Conservation (phyloP, 2,113 vertebrate species). For the Limanda limanda region DNA sequence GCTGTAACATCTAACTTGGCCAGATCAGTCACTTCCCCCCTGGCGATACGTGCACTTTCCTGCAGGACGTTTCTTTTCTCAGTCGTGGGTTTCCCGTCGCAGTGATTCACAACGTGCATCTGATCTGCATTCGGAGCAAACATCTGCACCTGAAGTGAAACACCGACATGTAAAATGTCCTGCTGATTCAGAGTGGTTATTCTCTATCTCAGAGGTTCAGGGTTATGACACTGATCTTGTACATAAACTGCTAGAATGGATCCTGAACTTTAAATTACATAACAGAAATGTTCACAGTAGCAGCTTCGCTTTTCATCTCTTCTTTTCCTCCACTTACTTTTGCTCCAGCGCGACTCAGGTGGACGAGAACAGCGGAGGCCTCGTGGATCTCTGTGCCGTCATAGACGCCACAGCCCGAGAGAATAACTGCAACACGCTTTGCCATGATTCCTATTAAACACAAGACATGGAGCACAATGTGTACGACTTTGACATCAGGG, state of each 20-base stretch:
- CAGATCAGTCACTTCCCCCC: constrained; percentile 89
- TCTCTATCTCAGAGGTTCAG: too few species aligned
- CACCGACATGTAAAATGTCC: not conserved
- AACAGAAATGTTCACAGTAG: too few species aligned
- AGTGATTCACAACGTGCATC: constrained; percentile 95
- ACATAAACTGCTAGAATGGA: too few species aligned
- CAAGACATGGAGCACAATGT: not conserved
- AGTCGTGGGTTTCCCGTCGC: constrained; percentile 87
- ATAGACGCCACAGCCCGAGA: constrained; percentile 88
- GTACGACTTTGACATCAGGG: not conserved
- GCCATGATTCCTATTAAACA: constrained; percentile 77
- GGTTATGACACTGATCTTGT: too few species aligned
- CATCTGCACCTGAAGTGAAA: constrained; percentile 85
- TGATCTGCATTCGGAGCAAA: constrained; percentile 91
- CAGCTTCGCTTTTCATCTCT: not conserved
- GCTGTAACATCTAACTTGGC: constrained; percentile 80
- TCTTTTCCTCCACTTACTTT: constrained; percentile 79
- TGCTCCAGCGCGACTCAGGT: constrained; percentile 88
- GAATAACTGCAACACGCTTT: constrained; percentile 86
- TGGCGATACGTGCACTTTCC: constrained; percentile 94
- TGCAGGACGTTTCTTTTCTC: constrained; percentile 91
- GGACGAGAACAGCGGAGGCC: constrained; percentile 87
- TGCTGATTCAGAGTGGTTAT: not conserved
- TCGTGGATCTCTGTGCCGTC: constrained; percentile 90
- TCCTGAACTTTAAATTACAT: not conserved